Evolutionary conservation across 2,113 vertebrate species (phyloP).

Genomic region (Burhinus oedicnemus): DNA sequence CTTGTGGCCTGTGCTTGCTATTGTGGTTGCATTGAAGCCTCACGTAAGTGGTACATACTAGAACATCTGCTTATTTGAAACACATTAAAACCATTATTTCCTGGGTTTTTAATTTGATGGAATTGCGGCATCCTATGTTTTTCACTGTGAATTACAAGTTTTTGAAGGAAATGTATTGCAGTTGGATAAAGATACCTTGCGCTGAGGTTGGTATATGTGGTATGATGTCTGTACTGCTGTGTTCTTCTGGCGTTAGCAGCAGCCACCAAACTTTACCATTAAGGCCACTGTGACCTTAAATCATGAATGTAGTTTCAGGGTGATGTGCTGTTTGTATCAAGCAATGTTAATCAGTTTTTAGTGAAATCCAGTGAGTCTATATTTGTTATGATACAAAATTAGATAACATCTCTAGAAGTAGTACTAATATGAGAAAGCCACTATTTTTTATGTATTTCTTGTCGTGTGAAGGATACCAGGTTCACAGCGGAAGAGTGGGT

Average conservation of each 20-base stretch:
- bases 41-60: background rate
- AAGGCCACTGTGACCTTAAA: background rate
- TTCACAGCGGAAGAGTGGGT: background rate
- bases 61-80: background rate
- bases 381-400: background rate
- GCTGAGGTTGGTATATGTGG: background rate
- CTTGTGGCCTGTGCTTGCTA: background rate
- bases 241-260: background rate
- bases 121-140: background rate
- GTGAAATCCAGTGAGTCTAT: background rate
- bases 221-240: background rate
- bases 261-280: background rate
- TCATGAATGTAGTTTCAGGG: background rate
- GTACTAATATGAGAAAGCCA: background rate
- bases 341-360: background rate
- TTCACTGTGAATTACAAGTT: background rate
- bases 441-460: background rate
- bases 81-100: background rate
- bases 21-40: background rate
- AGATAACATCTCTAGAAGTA: background rate
- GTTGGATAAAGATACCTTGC: background rate
- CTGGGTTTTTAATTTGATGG: background rate
- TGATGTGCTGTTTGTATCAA: background rate
- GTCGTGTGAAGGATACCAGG: background rate
- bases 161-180: background rate